Evolutionary conservation across 2,888 invertebrate genomes (phyloP), one percentile per base, ranked within the genome.

Genomic region (Nephrotoma appendiculata): DNA sequence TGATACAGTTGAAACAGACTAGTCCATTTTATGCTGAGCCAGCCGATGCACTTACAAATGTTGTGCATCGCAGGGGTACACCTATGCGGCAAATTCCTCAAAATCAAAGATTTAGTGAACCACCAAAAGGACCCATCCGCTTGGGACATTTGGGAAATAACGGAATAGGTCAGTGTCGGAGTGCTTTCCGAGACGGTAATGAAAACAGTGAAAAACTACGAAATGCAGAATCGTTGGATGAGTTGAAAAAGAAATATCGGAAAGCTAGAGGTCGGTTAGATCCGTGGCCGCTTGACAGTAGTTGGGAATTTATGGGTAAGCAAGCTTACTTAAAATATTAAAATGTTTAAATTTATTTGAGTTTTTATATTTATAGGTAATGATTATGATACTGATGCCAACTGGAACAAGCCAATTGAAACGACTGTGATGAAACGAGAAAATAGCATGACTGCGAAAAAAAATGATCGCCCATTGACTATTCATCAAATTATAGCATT

Each of bases 1-100:
- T 84, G 6, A 19, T 9, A 31, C 90, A 90, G 7, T 84, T 83
- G 3, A 96, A 96, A 88, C 95, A 96, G 90, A 95, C 95, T 12
- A 97, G 97, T 90, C 97, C 97, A 0, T 97, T 97, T 90, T 97
- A 97, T 90, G 96, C 97, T 2, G 97, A 97, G 91, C 97, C 97
- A 43, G 96, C 97, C 11, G 97, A 97, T 92, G 95, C 97, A 42
- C 92, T 97, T 87, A 19, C n/a, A 41, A 57, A 57, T 57, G 42
- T 86, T 9, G 57, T 86, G 2, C 19, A n/a, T n/a, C 89, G 92
- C 5, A 89, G 91, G 5, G 91, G 91, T 15, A 91, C 91, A 87
- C 90, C 91, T 85, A 11, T 57, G 7, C 90, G 89, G 42, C 88
- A 90, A 84, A 88, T 91, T 88, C 91, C 91, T 15, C 90, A 91